phyloP scores from a whole-genome alignment of 92 coral and sea anemone species.

The Porites divaricata region DNA sequence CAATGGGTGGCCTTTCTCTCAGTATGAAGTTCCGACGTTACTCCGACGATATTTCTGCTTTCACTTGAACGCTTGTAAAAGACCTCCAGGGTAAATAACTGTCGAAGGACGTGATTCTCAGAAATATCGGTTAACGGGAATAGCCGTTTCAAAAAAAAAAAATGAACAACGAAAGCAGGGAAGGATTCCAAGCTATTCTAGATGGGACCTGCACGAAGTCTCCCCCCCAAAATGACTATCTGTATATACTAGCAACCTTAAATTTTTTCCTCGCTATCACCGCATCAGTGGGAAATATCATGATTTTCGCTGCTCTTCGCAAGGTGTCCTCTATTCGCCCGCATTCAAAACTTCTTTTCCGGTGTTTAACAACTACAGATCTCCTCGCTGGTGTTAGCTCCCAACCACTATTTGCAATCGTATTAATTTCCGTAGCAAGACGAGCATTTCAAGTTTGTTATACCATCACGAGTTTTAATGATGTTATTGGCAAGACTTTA shows the following conservation, averaged over 20 bases:
- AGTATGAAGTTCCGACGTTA: no score
- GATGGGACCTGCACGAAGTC: no score
- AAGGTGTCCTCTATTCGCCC: slow-evolving; percentile 19
- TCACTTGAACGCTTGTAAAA: no score
- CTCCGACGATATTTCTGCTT: no score
- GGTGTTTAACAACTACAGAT: slow-evolving; percentile 16
- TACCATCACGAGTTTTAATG: not conserved
- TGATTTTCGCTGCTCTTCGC: not conserved
- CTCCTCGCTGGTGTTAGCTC: not conserved
- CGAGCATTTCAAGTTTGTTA: not conserved
- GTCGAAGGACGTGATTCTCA: no score
- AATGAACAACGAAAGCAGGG: no score
- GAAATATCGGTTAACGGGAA: no score
- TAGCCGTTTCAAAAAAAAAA: no score
- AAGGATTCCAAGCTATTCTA: no score
- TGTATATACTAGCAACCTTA: not conserved
- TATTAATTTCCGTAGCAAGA: no score
- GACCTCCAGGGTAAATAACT: no score
- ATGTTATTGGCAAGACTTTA: not conserved
- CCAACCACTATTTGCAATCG: slow-evolving; percentile 1
- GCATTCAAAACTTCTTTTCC: slow-evolving; percentile 19
- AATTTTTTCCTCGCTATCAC: not conserved
- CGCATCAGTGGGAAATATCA: not conserved
- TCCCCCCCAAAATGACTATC: not conserved
- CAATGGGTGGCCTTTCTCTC: no score